Evolutionary conservation across 2,113 vertebrate species (phyloP).

Genomic region (Ranitomeya imitator): DNA sequence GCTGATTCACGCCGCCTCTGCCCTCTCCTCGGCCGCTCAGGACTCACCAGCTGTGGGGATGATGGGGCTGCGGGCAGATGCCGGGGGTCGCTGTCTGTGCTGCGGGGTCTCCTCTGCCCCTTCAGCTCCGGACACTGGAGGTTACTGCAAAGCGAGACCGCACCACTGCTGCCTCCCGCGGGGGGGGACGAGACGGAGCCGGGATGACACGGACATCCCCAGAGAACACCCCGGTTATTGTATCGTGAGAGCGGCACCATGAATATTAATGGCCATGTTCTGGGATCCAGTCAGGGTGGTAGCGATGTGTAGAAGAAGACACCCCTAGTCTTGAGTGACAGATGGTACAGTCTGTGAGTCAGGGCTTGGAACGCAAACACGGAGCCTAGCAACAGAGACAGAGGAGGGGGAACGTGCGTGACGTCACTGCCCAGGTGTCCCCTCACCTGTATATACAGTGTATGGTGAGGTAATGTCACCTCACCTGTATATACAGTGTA

Average conservation of each 20-base stretch:
- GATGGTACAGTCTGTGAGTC: slow-evolving; percentile 16
- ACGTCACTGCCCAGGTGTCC: not conserved
- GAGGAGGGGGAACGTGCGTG: not conserved
- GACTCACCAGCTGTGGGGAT: not conserved
- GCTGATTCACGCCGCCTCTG: slow-evolving; percentile 22
- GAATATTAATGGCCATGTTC: not conserved
- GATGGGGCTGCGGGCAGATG: not conserved
- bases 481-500: too few species aligned
- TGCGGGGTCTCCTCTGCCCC: not conserved
- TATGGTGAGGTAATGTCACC: too few species aligned
- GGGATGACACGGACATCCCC: not conserved
- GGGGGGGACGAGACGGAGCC: not conserved
- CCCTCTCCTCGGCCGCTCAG: not conserved
- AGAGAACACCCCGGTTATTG: not conserved
- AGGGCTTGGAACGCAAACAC: slow-evolving; percentile 40
- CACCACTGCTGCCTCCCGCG: not conserved
- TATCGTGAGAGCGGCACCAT: not conserved
- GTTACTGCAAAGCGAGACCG: slow-evolving; percentile 33
- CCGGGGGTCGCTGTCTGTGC: not conserved
- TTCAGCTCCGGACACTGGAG: slow-evolving; percentile 22
- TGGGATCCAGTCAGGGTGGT: too few species aligned
- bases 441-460: too few species aligned
- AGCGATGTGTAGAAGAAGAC: not conserved
- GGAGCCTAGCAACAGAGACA: slow-evolving; percentile 31
- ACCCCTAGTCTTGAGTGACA: not conserved